A percentile compares a stretch with the other conserved stretches of the same genome.
These are phyloP conservation scores for Girardia tigrina DNA, from an alignment of 2,888 invertebrate species.

Conservation along the genomic window DNA sequence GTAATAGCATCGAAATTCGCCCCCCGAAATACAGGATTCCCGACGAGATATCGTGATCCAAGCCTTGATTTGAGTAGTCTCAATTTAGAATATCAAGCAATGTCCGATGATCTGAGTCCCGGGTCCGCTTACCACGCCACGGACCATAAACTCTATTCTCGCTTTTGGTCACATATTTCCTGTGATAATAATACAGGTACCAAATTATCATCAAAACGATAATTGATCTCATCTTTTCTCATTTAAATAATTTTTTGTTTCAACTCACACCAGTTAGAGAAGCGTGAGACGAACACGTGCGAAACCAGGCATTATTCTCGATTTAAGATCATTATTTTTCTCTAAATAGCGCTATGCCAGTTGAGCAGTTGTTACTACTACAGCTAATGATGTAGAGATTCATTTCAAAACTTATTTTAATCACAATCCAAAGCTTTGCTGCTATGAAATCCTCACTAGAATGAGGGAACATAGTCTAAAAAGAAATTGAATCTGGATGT, in stretches of 20 bases:
- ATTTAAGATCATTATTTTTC: background rate
- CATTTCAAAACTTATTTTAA: conserved; percentile 20
- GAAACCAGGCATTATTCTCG: background rate
- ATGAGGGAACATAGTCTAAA: background rate
- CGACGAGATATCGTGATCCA: background rate
- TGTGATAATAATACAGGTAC: conserved; percentile 4
- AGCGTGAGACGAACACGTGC: background rate
- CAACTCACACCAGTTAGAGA: background rate
- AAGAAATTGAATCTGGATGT: conserved; percentile 17
- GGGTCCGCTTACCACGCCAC: background rate
- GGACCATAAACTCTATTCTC: background rate
- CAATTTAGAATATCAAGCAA: background rate
- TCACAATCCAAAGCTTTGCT: background rate
- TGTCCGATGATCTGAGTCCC: background rate
- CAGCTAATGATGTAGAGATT: conserved; percentile 13
- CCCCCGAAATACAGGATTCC: background rate
- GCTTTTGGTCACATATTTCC: background rate
- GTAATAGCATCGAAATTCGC: background rate
- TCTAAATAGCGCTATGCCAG: conserved; percentile 8
- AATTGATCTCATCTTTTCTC: too few relatives aligned
- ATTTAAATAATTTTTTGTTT: too few relatives aligned
- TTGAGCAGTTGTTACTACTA: conserved; percentile 5
- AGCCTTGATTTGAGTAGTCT: conserved; percentile 2
- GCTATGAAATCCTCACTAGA: background rate
- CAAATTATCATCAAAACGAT: too few relatives aligned